Evolutionary conservation across 2,113 vertebrate genomes (phyloP), one percentile per base, ranked within the genome.

Genomic region (Entosphenus tridentatus): DNA sequence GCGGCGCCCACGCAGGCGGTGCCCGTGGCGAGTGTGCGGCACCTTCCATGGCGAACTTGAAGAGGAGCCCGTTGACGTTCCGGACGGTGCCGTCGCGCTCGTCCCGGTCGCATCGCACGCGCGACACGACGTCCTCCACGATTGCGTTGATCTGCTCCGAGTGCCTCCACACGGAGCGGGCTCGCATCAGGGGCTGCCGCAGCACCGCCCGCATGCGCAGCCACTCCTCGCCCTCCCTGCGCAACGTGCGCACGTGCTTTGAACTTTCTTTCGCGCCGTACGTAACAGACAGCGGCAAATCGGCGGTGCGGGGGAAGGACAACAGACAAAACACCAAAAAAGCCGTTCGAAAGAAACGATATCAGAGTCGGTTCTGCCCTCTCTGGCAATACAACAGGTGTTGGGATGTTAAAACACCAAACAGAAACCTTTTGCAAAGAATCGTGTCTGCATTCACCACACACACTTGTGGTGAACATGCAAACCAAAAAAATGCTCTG

Each of bases 21-120:
- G 67, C 13, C 17, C 9, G 8, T 8, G 67, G 7, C 3, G 55
- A 12, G 9, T 3, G n/a, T 3, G 9, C 21, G 82, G 72, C 74
- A 92, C 89, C 87, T 85, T 95, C 90, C 90, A 95, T 89, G 11
- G 89, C 84, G 57, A 88, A 96, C 73, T 88, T 91, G 80, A 93
- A 93, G 82, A 87, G 92, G 72, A 96, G 82, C 67, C 85, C 86
- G 70, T 90, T 95, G 69, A 96, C 73, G 67, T 90, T 83, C 73
- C 72, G 72, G 70, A 91, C 81, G 1, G 85, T 89, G 8, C 82
- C 80, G 57, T 87, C 85, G 0, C 76, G 70, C 57, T 82, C 79
- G 76, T 83, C 76, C 69, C 82, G 80, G n/a, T 92, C 77, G 2
- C 70, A 70, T 17, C 73, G 57, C 67, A 90, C 81, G 77, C 83